Evolutionary conservation across 1,140 invertebrate genomes (phyloP).

Genomic region (Zaprionus kolodkinae): DNA sequence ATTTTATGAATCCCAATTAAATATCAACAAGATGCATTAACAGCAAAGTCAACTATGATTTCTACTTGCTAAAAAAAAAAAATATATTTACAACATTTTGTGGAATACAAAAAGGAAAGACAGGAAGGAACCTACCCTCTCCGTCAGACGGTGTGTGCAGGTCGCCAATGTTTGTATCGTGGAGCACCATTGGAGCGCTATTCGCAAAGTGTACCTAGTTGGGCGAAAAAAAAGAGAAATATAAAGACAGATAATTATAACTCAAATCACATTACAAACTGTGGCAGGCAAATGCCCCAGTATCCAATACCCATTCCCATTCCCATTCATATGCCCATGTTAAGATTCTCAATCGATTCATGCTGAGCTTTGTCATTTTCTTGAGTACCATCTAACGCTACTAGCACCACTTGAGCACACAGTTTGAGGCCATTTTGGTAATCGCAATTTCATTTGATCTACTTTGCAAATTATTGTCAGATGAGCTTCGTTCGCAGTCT

Average conservation of each 20-base stretch:
- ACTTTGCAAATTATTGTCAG: conserved; percentile 7
- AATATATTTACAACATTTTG: conserved; percentile 1
- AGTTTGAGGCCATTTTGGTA: conserved; percentile 30
- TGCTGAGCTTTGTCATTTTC: conserved; percentile 45
- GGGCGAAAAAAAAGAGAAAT: conserved; percentile 6
- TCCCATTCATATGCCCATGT: neutral
- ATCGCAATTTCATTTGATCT: conserved; percentile 18
- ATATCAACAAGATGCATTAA: neutral
- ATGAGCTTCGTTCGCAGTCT: neutral
- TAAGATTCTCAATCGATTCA: conserved; percentile 37
- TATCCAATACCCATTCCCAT: neutral
- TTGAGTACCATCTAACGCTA: conserved; percentile 29
- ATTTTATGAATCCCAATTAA: conserved; percentile 12
- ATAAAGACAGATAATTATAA: conserved; percentile 41
- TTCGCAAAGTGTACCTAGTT: conserved; percentile 78
- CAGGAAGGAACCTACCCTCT: conserved; percentile 31
- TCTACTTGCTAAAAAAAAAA: neutral
- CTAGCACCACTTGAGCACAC: conserved; percentile 34
- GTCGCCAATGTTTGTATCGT: conserved; percentile 49
- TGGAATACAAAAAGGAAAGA: neutral
- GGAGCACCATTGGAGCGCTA: conserved; percentile 54
- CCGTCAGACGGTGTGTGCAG: conserved; percentile 57
- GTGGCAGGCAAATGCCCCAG: neutral
- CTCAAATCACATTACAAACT: neutral
- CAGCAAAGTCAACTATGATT: conserved; percentile 9